These are phyloP conservation scores for Hoplias malabaricus DNA, from an alignment of 2,113 vertebrate genomes.

Conservation along the genomic window DNA sequence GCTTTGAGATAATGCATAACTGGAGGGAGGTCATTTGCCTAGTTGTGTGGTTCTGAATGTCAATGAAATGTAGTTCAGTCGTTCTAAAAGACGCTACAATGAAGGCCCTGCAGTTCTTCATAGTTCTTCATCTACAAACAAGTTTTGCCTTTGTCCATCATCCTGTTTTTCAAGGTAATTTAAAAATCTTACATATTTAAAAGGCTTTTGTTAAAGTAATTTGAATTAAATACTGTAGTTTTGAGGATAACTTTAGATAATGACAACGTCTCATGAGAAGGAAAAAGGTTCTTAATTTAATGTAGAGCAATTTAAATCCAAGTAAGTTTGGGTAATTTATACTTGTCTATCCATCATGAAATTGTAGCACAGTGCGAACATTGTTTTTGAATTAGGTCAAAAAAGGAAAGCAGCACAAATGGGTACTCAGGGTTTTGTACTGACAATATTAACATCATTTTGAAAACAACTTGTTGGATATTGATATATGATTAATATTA, in stretches of 20 bases:
- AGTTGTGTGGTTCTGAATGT: not conserved
- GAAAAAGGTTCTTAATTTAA: too few species aligned
- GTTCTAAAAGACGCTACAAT: not conserved
- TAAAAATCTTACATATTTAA: not conserved
- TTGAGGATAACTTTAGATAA: not conserved
- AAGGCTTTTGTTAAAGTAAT: not conserved
- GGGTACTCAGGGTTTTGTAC: too few species aligned
- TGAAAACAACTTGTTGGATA: not conserved
- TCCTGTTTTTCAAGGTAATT: slow-evolving; percentile 45
- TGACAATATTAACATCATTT: too few species aligned
- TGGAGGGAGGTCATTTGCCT: not conserved
- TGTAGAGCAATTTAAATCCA: too few species aligned
- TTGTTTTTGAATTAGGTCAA: not conserved
- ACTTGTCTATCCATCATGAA: too few species aligned
- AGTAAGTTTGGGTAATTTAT: too few species aligned
- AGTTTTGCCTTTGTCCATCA: slow-evolving; percentile 40
- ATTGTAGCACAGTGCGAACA: not conserved
- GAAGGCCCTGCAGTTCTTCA: not conserved
- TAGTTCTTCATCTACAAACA: not conserved
- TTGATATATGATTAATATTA: not conserved
- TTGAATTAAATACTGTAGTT: not conserved
- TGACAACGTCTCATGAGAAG: too few species aligned
- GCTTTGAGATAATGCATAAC: not conserved
- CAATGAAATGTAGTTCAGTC: not conserved
- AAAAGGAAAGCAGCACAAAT: too few species aligned